phyloP scores from a whole-genome alignment of 2,113 vertebrate genomes.

The Eleginops maclovinus region DNA sequence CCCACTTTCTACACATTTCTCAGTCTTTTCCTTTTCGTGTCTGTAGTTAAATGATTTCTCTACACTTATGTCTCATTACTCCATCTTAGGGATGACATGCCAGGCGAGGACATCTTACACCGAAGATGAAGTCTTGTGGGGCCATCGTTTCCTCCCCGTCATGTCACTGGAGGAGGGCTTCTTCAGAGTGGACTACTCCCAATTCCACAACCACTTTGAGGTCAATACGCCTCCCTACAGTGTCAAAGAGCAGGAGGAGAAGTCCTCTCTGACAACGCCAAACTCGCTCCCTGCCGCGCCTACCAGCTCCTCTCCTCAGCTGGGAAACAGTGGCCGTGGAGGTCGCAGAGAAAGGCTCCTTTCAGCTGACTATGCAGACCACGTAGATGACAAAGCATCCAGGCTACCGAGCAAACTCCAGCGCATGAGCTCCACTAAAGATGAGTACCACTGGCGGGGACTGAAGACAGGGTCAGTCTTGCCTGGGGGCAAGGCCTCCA shows the following conservation, averaged over 20 bases:
- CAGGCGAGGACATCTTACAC: conserved; percentile 93
- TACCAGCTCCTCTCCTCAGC: conserved; percentile 62
- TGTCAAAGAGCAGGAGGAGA: conserved; percentile 90
- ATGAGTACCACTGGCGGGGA: conserved; percentile 79
- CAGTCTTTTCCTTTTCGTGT: not conserved
- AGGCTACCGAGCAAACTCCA: conserved; percentile 87
- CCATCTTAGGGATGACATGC: conserved; percentile 88
- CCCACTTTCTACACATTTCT: not conserved
- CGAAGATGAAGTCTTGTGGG: conserved; percentile 93
- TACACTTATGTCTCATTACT: conserved; percentile 1
- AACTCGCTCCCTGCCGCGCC: conserved; percentile 69
- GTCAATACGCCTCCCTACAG: conserved; percentile 90
- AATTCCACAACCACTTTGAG: conserved; percentile 91
- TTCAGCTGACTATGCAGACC: conserved; percentile 81
- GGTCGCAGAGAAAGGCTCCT: conserved; percentile 82
- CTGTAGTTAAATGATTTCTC: conserved; percentile 21
- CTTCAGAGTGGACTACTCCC: conserved; percentile 91
- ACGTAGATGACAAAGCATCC: conserved; percentile 74
- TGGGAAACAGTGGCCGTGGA: conserved; percentile 61
- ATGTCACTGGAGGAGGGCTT: conserved; percentile 95
- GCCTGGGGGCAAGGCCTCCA: conserved; percentile 83
- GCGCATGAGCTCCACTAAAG: conserved; percentile 84
- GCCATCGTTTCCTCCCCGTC: conserved; percentile 90
- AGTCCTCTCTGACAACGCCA: conserved; percentile 78
- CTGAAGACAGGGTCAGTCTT: conserved; percentile 68